A percentile compares a stretch with the other conserved stretches of the same genome.
Evolutionary conservation across 2,113 vertebrate genomes (phyloP).

Genomic region (Origma solitaria): DNA sequence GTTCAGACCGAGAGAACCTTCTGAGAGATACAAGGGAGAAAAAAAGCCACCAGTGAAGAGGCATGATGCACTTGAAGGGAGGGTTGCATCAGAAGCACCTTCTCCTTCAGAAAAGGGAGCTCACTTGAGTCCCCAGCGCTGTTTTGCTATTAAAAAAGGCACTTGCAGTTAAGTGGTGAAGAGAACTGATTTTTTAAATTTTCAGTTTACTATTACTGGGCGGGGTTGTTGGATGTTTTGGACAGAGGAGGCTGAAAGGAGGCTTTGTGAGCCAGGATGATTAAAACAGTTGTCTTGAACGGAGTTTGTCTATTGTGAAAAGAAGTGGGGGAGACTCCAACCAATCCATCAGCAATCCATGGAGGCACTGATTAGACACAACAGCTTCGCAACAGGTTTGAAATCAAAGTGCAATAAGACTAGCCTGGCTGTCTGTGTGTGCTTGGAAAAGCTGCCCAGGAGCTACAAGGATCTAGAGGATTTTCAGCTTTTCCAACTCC

Average conservation of each 20-base stretch:
- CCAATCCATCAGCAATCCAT: background rate
- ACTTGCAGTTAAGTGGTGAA: background rate
- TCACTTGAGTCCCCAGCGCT: background rate
- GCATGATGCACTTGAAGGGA: background rate
- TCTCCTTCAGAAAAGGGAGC: background rate
- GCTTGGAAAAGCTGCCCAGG: background rate
- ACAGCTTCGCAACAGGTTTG: background rate
- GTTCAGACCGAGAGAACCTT: background rate
- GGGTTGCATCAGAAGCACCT: background rate
- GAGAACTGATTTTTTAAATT: background rate
- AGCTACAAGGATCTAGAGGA: background rate
- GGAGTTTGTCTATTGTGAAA: background rate
- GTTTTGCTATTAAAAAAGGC: background rate
- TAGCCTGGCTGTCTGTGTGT: background rate
- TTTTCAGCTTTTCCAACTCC: background rate
- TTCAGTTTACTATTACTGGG: background rate
- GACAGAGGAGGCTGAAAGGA: slow-evolving; percentile 11
- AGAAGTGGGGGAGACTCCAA: background rate
- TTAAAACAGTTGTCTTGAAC: slow-evolving; percentile 25
- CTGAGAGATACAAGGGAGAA: background rate
- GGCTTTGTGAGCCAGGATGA: background rate
- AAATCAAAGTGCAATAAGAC: background rate
- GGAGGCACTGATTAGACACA: background rate
- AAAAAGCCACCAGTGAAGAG: background rate
- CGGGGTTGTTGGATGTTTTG: background rate